These are phyloP conservation scores for Symphodus melops DNA, from an alignment of 2,113 vertebrate genomes.

Conservation along the genomic window DNA sequence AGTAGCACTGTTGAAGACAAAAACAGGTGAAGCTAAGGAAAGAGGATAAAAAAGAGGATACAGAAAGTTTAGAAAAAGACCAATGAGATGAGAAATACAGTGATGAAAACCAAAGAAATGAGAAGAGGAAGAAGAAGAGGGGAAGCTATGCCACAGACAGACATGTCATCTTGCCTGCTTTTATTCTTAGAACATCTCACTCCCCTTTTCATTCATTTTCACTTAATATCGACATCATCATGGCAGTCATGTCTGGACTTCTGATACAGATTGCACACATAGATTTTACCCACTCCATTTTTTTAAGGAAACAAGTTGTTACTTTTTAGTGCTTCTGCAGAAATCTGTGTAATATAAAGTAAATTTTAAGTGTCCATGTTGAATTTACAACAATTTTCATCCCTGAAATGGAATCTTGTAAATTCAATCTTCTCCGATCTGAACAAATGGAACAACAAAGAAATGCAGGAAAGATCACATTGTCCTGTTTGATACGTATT, in stretches of 20 bases:
- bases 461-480: no score
- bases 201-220: not conserved
- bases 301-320: not conserved
- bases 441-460: no score
- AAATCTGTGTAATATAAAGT: not conserved
- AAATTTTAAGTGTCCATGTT: no score
- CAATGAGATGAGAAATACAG: not conserved
- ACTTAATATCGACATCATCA: not conserved
- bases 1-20: not conserved
- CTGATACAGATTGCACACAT: constrained; percentile 1
- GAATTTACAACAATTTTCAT: no score
- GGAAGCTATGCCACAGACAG: not conserved
- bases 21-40: not conserved
- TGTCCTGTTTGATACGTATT: no score
- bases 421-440: no score
- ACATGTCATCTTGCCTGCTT: not conserved
- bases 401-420: no score
- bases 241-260: not conserved
- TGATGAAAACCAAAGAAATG: not conserved
- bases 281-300: not conserved
- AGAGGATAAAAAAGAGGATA: not conserved
- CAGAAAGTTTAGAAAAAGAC: not conserved
- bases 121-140: not conserved
- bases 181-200: no score
- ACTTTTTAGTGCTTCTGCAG: no score